Conservation (phyloP, 2,888 invertebrate species). For the Erebia aethiops region DNA sequence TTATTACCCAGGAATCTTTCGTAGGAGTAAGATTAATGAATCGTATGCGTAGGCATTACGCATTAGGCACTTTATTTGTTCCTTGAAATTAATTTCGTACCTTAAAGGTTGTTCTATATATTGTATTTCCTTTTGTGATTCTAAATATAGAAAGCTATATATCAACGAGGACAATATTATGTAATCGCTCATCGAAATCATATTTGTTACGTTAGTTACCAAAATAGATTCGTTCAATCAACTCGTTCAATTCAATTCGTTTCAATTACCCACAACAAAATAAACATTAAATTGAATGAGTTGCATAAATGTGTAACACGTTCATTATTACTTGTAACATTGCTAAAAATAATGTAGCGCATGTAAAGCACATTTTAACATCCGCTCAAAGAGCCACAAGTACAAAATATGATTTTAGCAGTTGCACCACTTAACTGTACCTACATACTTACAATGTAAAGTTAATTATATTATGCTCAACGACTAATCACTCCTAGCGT, state of each 20-base stretch:
- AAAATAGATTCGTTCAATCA: not conserved
- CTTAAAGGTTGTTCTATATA: no score
- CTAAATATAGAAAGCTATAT: no score
- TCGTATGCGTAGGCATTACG: not conserved
- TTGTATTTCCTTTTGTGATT: no score
- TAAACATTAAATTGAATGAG: conserved; percentile 15
- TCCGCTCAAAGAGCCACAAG: not conserved
- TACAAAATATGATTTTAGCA: not conserved
- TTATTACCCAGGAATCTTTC: conserved; percentile 19
- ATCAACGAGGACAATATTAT: no score
- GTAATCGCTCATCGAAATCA: no score
- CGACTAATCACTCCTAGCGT: no score
- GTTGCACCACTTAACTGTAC: no score
- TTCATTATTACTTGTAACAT: conserved; percentile 11
- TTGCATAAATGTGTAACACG: conserved; percentile 11
- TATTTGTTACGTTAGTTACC: not conserved
- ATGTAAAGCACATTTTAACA: conserved; percentile 27
- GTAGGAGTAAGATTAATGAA: conserved; percentile 9
- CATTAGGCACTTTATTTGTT: not conserved
- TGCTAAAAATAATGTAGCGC: conserved; percentile 30
- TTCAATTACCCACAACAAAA: not conserved
- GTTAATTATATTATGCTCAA: no score
- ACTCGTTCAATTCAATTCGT: no score
- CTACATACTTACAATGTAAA: not conserved
- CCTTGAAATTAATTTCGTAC: not conserved